A percentile compares a stretch with the other conserved stretches of the same genome.
Evolutionary conservation across 2,113 vertebrate species (phyloP).

Genomic region (Macroglossus sobrinus): DNA sequence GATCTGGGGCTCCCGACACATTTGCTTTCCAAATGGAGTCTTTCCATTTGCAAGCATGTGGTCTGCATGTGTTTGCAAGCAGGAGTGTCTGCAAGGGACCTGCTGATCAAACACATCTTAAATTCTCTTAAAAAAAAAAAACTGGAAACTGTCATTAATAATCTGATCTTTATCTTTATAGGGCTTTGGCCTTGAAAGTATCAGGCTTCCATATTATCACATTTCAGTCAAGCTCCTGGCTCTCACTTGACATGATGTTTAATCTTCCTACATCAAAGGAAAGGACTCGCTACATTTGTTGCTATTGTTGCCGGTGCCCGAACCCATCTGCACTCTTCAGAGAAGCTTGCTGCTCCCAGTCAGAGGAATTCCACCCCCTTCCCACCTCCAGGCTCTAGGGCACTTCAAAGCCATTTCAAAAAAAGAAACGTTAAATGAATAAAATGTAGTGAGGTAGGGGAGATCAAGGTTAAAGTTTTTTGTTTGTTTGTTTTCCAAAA

Average conservation of each 20-base stretch:
- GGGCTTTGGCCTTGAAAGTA: slow-evolving; percentile 39
- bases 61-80: slow-evolving; percentile 5
- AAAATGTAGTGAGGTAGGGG: background rate
- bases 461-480: background rate
- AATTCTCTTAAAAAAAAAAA: background rate
- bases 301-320: background rate
- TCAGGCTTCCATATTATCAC: slow-evolving; percentile 55
- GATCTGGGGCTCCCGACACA: fast-evolving
- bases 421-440: background rate
- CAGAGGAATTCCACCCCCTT: background rate
- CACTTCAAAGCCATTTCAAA: slow-evolving; percentile 53
- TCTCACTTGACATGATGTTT: slow-evolving; percentile 47
- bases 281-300: background rate
- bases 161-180: slow-evolving; percentile 64
- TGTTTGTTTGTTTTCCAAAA: background rate
- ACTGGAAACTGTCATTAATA: slow-evolving; percentile 70
- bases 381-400: slow-evolving; percentile 27
- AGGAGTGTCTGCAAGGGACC: background rate
- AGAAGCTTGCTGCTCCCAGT: background rate
- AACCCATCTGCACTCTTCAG: background rate
- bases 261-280: slow-evolving; percentile 71
- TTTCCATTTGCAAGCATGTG: background rate
- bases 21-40: background rate
- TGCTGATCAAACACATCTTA: slow-evolving; percentile 29
- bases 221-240: slow-evolving; percentile 48